Percentiles rank a stretch among this genome's conserved stretches.
Evolutionary conservation across 2,888 invertebrate species (phyloP).

Genomic region (Melitaea athalia): DNA sequence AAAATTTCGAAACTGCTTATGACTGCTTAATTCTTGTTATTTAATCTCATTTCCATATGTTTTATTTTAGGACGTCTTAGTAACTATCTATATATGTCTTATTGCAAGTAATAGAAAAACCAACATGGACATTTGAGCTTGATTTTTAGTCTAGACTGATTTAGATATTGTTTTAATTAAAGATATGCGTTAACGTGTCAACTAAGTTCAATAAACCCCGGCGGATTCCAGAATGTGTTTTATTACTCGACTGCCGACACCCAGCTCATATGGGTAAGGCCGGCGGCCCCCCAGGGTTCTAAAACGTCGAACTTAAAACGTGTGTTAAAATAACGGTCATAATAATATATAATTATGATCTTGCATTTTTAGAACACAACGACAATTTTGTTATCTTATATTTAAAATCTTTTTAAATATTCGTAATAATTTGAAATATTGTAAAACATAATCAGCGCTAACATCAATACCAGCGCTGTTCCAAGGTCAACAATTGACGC

Average conservation of each 20-base stretch:
- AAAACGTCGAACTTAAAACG: conserved; percentile 22
- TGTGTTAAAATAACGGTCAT: conserved; percentile 14
- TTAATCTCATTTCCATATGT: not conserved
- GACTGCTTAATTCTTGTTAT: not conserved
- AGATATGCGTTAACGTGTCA: conserved; percentile 15
- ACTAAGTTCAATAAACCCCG: conserved; percentile 29
- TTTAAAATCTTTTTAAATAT: no score
- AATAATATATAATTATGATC: not conserved
- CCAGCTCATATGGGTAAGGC: conserved; percentile 22
- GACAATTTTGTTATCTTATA: no score
- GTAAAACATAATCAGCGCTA: no score
- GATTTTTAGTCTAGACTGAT: conserved; percentile 3
- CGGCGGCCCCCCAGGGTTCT: conserved; percentile 30
- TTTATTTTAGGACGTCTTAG: no score
- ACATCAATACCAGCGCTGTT: no score
- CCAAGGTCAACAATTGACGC: no score
- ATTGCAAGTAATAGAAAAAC: not conserved
- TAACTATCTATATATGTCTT: no score
- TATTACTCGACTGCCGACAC: conserved; percentile 21
- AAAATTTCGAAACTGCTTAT: no score
- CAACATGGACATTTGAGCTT: not conserved
- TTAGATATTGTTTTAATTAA: conserved; percentile 16
- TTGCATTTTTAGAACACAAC: no score
- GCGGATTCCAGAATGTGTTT: conserved; percentile 23
- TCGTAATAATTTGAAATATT: no score